Base-by-base conservation (phyloP, 2,113 vertebrate species). In the Gasterosteus aculeatus region DNA sequence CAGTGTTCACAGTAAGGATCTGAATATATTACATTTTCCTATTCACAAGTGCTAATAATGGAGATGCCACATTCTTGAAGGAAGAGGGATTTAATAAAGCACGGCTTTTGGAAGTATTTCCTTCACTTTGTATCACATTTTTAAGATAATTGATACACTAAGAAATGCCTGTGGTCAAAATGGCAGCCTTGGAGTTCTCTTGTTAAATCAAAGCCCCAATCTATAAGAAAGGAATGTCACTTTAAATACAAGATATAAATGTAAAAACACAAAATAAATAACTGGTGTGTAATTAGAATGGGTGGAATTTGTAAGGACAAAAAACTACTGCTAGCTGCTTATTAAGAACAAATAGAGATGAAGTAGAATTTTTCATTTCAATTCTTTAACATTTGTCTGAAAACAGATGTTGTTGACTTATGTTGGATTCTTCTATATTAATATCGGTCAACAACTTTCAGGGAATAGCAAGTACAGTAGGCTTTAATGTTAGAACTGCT, bases 231-330 rank as follows among this genome's bases (percentile, higher is more conserved):
- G 93, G 93, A 94, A 94, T 94, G 93, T 93, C 91, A 91, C 65
- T 77, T 92, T 91, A 94, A 93, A 94, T 93, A 94, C 88, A 93
- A 71, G 70, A 85, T 69, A 85, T 87, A 87, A 92, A 93, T 85
- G 86, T 57, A 84, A 85, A 85, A 84, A 81, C 42, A 86, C 70
- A 65, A 82, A 92, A 91, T 93, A 91, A 94, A 94, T 94, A 94
- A 91, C 77, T 87, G 78, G 84, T 70, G 78, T 77, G 38, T 69
- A 60, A 75, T 83, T 68, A 67, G 15, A 86, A 80, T 75, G 57
- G 85, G 70, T 84, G 78, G 80, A 61, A 78, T 75, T 82, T 76
- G 35, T 68, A 47, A 56, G 26, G 38, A 58, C 38, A 80, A 78
- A 84, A 62, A 70, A 44, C 29, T 35, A 26, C 22, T 26, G 22